These are phyloP conservation scores for Hirudinaria manillensis DNA, from an alignment of 2,888 invertebrate genomes.

Conservation along the genomic window DNA sequence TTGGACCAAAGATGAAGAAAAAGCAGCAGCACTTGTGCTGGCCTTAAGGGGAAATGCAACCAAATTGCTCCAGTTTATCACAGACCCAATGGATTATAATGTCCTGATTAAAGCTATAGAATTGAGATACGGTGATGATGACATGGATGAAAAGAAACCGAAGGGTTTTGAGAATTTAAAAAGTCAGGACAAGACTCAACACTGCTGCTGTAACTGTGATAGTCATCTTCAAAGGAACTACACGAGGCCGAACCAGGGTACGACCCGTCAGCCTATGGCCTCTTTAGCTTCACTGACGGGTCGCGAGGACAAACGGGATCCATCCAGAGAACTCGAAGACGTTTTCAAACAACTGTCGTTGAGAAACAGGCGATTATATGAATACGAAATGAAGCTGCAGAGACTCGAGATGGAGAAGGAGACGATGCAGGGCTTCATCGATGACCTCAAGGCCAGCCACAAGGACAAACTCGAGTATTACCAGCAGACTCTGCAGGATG, in stretches of 20 bases:
- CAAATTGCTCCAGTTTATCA: not conserved
- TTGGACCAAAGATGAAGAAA: slow-evolving; percentile 1
- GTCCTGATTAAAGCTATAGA: not conserved
- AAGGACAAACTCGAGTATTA: slow-evolving; percentile 70
- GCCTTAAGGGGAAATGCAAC: not conserved
- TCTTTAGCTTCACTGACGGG: too few species aligned
- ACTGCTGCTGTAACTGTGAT: not conserved
- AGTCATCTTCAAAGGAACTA: not conserved
- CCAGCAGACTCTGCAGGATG: not conserved
- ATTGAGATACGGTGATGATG: not conserved
- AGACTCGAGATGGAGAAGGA: slow-evolving; percentile 65
- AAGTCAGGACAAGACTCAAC: not conserved
- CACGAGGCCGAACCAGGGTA: too few species aligned
- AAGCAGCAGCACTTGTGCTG: not conserved
- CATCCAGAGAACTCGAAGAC: slow-evolving; percentile 91
- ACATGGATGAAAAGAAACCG: not conserved
- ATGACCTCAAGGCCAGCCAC: slow-evolving; percentile 96
- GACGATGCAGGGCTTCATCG: slow-evolving; percentile 95
- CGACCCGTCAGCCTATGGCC: too few species aligned
- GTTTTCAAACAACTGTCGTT: slow-evolving; percentile 97
- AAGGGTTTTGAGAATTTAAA: not conserved
- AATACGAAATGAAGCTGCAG: slow-evolving; percentile 66
- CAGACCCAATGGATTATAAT: not conserved
- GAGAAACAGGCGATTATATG: slow-evolving; percentile 96
- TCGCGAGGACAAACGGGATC: too few species aligned